Conservation (phyloP, 2,797 vertebrate genomes). For the Malacoctenus gilli region DNA sequence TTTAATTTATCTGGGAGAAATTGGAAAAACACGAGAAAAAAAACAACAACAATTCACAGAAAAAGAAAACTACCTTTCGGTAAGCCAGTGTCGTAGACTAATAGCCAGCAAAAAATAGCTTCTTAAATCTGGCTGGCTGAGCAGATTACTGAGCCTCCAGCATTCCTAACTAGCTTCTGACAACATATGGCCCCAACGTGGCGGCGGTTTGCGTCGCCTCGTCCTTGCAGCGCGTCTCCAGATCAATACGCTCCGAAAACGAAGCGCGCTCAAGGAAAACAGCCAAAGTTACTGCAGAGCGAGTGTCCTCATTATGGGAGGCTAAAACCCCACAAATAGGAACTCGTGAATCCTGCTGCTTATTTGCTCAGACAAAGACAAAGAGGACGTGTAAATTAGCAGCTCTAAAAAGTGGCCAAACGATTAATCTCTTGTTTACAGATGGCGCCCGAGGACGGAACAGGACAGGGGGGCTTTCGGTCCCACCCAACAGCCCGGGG, state of each 20-base stretch:
- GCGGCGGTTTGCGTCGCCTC: slow-evolving; percentile 38
- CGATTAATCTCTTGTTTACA: slow-evolving; percentile 48
- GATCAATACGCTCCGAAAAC: slow-evolving; percentile 46
- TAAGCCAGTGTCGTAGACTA: slow-evolving; percentile 66
- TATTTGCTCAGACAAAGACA: slow-evolving; percentile 15
- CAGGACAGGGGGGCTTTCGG: slow-evolving; percentile 54
- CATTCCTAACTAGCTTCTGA: slow-evolving; percentile 57
- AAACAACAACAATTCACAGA: slow-evolving; percentile 28
- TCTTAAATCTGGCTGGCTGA: slow-evolving; percentile 77
- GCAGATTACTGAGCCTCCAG: slow-evolving; percentile 75
- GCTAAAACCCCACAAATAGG: slow-evolving; percentile 21
- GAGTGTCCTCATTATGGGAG: slow-evolving; percentile 18
- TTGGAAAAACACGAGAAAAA: slow-evolving; percentile 12
- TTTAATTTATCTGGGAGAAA: slow-evolving; percentile 23
- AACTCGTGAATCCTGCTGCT: slow-evolving; percentile 21
- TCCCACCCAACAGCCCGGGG: slow-evolving; percentile 52
- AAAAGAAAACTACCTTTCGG: slow-evolving; percentile 47
- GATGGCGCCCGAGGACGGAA: slow-evolving; percentile 60
- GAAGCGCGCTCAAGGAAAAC: slow-evolving; percentile 10
- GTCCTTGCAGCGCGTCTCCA: slow-evolving; percentile 31
- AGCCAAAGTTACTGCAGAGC: slow-evolving; percentile 9
- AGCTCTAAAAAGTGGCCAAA: slow-evolving; percentile 30
- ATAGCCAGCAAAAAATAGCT: slow-evolving; percentile 80
- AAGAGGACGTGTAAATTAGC: slow-evolving; percentile 24
- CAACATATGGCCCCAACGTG: slow-evolving; percentile 71